Conservation (phyloP, 2,888 invertebrate species). For the Anagyrus pseudococci region DNA sequence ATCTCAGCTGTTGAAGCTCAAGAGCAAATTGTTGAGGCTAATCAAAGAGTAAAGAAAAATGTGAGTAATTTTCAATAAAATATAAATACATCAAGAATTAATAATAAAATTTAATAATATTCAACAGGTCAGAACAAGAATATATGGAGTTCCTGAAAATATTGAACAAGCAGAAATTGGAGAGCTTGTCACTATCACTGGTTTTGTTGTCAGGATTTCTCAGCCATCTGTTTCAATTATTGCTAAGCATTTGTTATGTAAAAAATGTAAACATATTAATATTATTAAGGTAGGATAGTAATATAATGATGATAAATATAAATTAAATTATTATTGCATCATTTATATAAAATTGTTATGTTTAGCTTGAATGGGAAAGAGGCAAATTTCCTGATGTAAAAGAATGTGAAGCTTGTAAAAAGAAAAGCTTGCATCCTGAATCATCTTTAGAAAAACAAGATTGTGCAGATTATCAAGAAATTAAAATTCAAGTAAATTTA, state of each 20-base stretch:
- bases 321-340: neutral
- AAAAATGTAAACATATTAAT: conserved; percentile 76
- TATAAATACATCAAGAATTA: neutral
- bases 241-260: conserved; percentile 76
- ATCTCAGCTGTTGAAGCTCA: conserved; percentile 69
- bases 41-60: conserved; percentile 64
- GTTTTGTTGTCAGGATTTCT: conserved; percentile 80
- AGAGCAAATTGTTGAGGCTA: conserved; percentile 62
- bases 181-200: conserved; percentile 62
- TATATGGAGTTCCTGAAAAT: conserved; percentile 64
- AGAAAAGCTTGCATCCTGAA: conserved; percentile 57
- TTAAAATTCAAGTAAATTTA: conserved; percentile 75
- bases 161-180: conserved; percentile 64
- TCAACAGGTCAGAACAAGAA: conserved; percentile 51
- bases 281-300: conserved; percentile 65
- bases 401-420: conserved; percentile 52
- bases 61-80: conserved; percentile 59
- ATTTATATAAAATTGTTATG: conserved; percentile 36
- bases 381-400: conserved; percentile 49
- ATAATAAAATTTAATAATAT: conserved; percentile 7
- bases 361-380: conserved; percentile 59
- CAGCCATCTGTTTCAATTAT: conserved; percentile 79
- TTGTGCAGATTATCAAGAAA: conserved; percentile 85
- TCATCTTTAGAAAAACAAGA: conserved; percentile 63
- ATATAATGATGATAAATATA: neutral